These are phyloP conservation scores for Epizoanthus ramosus DNA, from an alignment of 92 coral and sea anemone species.

Conservation along the genomic window DNA sequence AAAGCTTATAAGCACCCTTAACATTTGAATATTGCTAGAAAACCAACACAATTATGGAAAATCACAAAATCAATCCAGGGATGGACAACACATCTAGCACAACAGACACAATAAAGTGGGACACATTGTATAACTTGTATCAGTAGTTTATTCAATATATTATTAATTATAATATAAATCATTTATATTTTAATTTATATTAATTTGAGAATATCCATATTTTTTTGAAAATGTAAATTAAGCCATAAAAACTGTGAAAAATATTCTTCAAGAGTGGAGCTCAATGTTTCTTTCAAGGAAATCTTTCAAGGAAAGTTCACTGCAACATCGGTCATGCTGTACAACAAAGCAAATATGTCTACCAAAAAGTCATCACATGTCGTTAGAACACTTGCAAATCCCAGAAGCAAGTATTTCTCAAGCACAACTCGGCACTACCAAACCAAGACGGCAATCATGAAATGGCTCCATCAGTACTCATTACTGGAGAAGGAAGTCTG, in stretches of 20 bases:
- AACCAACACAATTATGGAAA: not conserved
- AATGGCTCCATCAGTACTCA: not conserved
- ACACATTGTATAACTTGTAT: no score
- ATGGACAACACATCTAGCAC: no score
- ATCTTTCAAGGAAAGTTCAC: not conserved
- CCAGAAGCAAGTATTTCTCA: constrained; percentile 21
- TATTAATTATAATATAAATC: no score
- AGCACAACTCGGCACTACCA: constrained; percentile 18
- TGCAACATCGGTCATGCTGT: no score
- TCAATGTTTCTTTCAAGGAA: not conserved
- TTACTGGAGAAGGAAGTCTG: not conserved
- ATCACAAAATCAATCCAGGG: not conserved
- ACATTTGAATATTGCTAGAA: not conserved
- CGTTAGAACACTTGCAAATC: not conserved
- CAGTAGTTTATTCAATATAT: no score
- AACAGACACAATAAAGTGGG: no score
- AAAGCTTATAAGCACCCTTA: not conserved
- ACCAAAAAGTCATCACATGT: not conserved
- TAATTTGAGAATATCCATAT: no score
- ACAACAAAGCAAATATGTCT: not conserved
- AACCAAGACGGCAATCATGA: constrained; percentile 5
- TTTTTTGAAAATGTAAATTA: no score
- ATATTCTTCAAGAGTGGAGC: not conserved
- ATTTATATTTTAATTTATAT: no score
- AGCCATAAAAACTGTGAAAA: no score